Percentiles rank a stretch among this genome's conserved stretches.
Conservation (phyloP, 1,140 invertebrate species). For the Cheumatopsyche charites region DNA sequence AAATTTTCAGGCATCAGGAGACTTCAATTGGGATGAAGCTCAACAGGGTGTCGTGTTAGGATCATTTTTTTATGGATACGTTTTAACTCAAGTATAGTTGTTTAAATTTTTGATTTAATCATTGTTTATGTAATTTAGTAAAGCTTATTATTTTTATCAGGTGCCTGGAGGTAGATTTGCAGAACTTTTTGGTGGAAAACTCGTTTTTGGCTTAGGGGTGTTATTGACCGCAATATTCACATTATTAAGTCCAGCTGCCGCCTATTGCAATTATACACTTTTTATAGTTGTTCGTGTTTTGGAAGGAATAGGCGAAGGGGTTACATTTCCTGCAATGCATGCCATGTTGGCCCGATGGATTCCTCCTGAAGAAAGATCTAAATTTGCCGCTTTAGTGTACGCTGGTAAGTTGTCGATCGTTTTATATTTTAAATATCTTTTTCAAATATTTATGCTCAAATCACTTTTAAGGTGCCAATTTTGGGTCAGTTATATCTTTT, state of each 20-base stretch:
- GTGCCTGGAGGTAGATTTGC: conserved; percentile 83
- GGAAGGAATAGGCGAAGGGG: conserved; percentile 87
- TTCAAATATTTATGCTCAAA: neutral
- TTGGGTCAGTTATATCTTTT: conserved; percentile 78
- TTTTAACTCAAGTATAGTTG: conserved; percentile 72
- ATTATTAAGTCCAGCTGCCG: conserved; percentile 74
- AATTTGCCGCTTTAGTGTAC: conserved; percentile 81
- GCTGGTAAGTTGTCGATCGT: conserved; percentile 62
- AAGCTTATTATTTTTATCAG: conserved; percentile 47
- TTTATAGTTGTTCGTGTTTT: conserved; percentile 80
- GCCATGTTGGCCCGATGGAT: conserved; percentile 83
- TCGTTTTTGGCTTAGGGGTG: conserved; percentile 79
- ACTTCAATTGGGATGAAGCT: conserved; percentile 79
- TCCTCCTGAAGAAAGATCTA: conserved; percentile 78
- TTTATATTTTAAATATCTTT: conserved; percentile 9
- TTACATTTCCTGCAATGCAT: conserved; percentile 84
- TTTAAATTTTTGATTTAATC: neutral
- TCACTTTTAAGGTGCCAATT: conserved; percentile 64
- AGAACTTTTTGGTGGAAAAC: conserved; percentile 79
- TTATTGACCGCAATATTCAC: conserved; percentile 80
- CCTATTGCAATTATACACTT: conserved; percentile 70
- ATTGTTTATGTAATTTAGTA: conserved; percentile 3
- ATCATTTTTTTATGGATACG: conserved; percentile 87
- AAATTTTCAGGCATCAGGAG: conserved; percentile 65
- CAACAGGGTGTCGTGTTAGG: conserved; percentile 83